Evolutionary conservation across 2,797 vertebrate genomes (phyloP).

Genomic region (Falco novaeseelandiae): DNA sequence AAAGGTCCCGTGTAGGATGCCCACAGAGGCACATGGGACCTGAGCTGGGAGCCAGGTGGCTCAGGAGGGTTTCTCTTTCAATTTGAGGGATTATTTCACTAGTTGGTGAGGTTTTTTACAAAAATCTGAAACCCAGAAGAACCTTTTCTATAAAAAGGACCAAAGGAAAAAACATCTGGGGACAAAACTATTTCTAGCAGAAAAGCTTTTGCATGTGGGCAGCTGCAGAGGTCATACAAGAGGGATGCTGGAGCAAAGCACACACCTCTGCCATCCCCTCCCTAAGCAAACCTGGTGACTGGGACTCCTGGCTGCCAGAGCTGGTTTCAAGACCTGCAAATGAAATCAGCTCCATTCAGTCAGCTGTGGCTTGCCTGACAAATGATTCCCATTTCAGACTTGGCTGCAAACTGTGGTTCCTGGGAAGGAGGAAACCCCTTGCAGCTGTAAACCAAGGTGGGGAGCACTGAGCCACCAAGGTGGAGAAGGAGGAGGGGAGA

Average conservation of each 20-base stretch:
- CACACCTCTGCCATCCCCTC: fast-evolving
- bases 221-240: neutral
- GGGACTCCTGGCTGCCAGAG: neutral
- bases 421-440: neutral
- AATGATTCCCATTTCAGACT: neutral
- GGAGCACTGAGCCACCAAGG: neutral
- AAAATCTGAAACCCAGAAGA: neutral
- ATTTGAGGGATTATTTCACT: neutral
- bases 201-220: neutral
- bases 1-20: neutral
- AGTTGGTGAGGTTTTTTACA: neutral
- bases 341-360: neutral
- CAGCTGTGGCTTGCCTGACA: neutral
- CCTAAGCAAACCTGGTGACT: fast-evolving
- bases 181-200: neutral
- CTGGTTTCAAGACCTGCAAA: neutral
- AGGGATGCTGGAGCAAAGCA: neutral
- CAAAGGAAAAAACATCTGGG: neutral
- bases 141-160: neutral
- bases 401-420: neutral
- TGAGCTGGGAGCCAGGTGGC: neutral
- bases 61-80: neutral
- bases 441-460: neutral
- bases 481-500: neutral
- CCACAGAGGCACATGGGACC: no score